A percentile compares a stretch with the other conserved stretches of the same genome.
Conservation (phyloP, 2,797 vertebrate genomes). For the Delichon dasypus region DNA sequence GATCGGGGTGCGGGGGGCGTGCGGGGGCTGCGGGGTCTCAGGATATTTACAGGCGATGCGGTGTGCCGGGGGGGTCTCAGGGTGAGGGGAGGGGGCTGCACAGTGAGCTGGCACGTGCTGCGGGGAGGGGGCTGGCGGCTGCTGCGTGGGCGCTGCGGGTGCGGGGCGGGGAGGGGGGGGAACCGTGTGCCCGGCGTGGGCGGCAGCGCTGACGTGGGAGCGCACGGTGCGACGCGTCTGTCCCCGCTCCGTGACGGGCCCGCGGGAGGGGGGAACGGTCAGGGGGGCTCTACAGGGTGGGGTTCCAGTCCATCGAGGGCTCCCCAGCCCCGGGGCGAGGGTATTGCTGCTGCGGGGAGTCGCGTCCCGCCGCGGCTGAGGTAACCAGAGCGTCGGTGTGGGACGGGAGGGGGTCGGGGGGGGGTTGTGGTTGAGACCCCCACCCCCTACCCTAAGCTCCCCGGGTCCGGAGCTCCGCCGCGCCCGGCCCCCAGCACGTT, state of each 20-base stretch:
- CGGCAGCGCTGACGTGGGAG: neutral
- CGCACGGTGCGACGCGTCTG: neutral
- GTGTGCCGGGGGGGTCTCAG: neutral
- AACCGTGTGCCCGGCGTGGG: neutral
- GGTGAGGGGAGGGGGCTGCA: neutral
- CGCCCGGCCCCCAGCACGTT: conserved; percentile 55
- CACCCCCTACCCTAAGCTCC: neutral
- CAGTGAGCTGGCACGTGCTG: neutral
- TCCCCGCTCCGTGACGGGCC: neutral
- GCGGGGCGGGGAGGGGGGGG: neutral
- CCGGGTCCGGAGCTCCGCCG: conserved; percentile 30
- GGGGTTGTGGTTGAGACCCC: neutral
- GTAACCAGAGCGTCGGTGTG: conserved; percentile 22
- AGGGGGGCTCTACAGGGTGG: neutral
- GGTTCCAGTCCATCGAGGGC: neutral
- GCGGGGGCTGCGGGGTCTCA: neutral
- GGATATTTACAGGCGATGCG: neutral
- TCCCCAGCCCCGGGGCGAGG: neutral
- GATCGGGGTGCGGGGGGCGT: neutral
- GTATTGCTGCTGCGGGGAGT: conserved; percentile 24
- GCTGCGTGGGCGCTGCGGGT: neutral
- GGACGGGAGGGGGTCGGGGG: neutral
- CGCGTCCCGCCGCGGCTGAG: conserved; percentile 22
- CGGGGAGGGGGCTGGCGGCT: neutral
- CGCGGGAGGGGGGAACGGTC: neutral